Evolutionary conservation across 2,888 invertebrate species (phyloP).

Genomic region (Aspidapion aeneum): DNA sequence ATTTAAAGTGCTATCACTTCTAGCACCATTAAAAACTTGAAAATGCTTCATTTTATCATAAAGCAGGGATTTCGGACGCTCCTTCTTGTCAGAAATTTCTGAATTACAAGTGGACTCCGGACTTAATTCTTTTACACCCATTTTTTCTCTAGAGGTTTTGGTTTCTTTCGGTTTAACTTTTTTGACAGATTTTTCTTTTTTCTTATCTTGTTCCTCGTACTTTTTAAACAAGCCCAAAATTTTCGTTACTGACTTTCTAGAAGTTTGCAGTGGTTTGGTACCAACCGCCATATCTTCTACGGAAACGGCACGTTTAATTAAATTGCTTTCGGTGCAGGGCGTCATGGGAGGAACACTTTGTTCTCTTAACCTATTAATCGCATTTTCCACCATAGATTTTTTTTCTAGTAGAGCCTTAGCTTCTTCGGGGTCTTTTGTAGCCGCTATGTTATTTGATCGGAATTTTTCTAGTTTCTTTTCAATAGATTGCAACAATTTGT

Average conservation of each 20-base stretch:
- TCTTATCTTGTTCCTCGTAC: constrained; percentile 57
- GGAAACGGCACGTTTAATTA: constrained; percentile 69
- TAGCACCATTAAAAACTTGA: constrained; percentile 49
- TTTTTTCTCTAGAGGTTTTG: constrained; percentile 34
- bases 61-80: constrained; percentile 53
- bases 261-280: constrained; percentile 51
- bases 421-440: constrained; percentile 46
- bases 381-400: constrained; percentile 51
- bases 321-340: constrained; percentile 58
- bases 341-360: constrained; percentile 59
- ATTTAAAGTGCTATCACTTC: constrained; percentile 44
- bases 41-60: constrained; percentile 55
- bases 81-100: constrained; percentile 44
- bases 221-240: constrained; percentile 76
- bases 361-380: constrained; percentile 60
- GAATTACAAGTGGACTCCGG: background rate
- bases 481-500: constrained; percentile 66
- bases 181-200: constrained; percentile 33
- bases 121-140: background rate
- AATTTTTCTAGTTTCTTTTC: constrained; percentile 76
- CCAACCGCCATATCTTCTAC: constrained; percentile 59
- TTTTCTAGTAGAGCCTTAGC: constrained; percentile 32
- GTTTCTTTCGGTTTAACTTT: constrained; percentile 31
- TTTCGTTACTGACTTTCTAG: constrained; percentile 66
- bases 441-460: constrained; percentile 46